Percentiles rank a stretch among this genome's conserved stretches.
Evolutionary conservation across 2,113 vertebrate genomes (phyloP).

Genomic region (Callospermophilus lateralis): DNA sequence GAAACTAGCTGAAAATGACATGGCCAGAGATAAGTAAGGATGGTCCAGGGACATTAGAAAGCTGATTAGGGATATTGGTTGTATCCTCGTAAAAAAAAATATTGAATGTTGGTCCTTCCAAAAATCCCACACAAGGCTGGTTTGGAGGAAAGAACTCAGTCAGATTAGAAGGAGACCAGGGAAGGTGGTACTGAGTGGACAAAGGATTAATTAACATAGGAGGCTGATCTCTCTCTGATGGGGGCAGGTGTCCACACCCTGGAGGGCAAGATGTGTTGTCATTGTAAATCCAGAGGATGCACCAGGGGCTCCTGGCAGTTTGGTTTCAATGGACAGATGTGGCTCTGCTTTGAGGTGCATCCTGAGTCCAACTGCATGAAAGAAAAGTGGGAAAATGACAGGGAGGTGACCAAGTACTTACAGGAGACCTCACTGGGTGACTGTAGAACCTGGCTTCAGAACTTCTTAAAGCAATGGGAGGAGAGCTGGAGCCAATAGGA

Average conservation of each 20-base stretch:
- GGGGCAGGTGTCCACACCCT: neutral
- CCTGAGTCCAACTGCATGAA: neutral
- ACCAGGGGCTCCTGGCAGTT: rapidly evolving
- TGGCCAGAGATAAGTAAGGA: neutral
- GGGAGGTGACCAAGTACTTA: rapidly evolving
- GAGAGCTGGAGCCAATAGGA: neutral
- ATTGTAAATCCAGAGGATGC: rapidly evolving
- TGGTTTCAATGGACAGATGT: rapidly evolving
- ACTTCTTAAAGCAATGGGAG: rapidly evolving
- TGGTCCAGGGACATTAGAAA: neutral
- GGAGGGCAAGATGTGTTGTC: neutral
- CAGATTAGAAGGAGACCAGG: neutral
- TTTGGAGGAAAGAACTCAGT: neutral
- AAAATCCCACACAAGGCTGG: neutral
- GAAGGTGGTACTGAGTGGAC: neutral
- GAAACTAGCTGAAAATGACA: neutral
- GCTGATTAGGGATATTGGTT: neutral
- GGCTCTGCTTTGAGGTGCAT: neutral
- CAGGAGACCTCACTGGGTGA: no score
- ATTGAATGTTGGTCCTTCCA: no score
- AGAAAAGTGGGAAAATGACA: neutral
- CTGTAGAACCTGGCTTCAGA: no score
- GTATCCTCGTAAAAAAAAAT: no score
- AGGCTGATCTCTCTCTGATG: neutral
- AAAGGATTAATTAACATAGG: neutral